A percentile compares a stretch with the other conserved stretches of the same genome.
Conservation (phyloP, 1,140 invertebrate species). For the Lethrus apterus region DNA sequence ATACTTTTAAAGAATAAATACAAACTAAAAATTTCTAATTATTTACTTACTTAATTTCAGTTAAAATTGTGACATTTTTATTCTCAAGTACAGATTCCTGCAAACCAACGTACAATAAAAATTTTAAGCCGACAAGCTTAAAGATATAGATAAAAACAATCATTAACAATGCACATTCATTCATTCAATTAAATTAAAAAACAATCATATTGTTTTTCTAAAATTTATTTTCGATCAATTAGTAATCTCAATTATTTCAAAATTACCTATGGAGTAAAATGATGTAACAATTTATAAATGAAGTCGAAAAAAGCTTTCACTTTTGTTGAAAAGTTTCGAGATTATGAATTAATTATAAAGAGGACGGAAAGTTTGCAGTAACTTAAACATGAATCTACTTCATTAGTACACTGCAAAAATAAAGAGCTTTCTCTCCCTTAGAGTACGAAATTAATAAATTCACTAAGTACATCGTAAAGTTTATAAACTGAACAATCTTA, state of each 20-base stretch:
- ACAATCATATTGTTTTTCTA: constrained; percentile 6
- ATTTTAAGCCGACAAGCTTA: too few relatives aligned
- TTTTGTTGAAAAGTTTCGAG: constrained; percentile 7
- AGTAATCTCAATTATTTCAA: too few relatives aligned
- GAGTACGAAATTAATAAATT: constrained; percentile 22
- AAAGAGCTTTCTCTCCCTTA: constrained; percentile 17
- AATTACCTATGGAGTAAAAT: not conserved
- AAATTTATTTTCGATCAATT: too few relatives aligned
- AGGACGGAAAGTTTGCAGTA: constrained; percentile 3
- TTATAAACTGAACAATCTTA: constrained; percentile 22
- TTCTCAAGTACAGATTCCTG: too few relatives aligned
- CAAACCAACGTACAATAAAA: not conserved
- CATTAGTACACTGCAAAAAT: constrained; percentile 14
- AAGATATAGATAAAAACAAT: too few relatives aligned
- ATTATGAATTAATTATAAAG: constrained; percentile 12
- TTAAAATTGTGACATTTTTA: too few relatives aligned
- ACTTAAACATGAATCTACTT: constrained; percentile 7
- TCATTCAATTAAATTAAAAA: constrained; percentile 2
- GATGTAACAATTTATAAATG: not conserved
- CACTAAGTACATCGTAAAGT: constrained; percentile 21
- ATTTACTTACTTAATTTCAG: too few relatives aligned
- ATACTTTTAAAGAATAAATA: too few relatives aligned
- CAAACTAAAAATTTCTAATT: too few relatives aligned
- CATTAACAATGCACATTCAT: not conserved
- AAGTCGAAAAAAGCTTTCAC: constrained; percentile 2